phyloP scores from a whole-genome alignment of 2,888 invertebrate species.

The Unio delphinus region DNA sequence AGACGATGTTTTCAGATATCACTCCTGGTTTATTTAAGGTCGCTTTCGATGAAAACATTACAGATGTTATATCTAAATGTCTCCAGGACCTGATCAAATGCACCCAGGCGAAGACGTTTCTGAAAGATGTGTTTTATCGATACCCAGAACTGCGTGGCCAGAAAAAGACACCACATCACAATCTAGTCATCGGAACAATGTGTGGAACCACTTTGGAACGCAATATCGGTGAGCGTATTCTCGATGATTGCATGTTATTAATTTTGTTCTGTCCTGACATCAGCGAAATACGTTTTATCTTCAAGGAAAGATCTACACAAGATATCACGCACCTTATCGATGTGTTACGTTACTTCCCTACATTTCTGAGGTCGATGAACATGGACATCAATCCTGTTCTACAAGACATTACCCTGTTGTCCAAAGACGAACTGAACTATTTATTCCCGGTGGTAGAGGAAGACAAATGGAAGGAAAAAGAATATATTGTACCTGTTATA shows the following conservation, averaged over 20 bases:
- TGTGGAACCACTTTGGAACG: neutral
- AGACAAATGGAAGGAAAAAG: neutral
- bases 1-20: neutral
- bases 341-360: conserved; percentile 43
- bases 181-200: conserved; percentile 34
- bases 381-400: conserved; percentile 4
- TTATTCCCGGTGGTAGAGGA: conserved; percentile 18
- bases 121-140: conserved; percentile 41
- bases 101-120: conserved; percentile 31
- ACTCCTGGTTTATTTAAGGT: conserved; percentile 12
- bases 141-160: conserved; percentile 40
- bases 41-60: conserved; percentile 17
- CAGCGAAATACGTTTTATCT: conserved; percentile 31
- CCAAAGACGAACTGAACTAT: conserved; percentile 28
- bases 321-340: conserved; percentile 39
- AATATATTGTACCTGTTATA: conserved; percentile 19
- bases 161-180: conserved; percentile 42
- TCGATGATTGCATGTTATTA: conserved; percentile 43
- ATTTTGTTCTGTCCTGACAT: conserved; percentile 25
- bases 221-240: conserved; percentile 5
- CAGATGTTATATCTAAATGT: conserved; percentile 19
- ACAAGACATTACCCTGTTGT: conserved; percentile 32
- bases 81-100: conserved; percentile 17
- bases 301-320: conserved; percentile 38
- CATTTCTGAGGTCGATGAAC: conserved; percentile 34